Conservation (phyloP, 2,797 vertebrate species). For the Crenichthys baileyi region DNA sequence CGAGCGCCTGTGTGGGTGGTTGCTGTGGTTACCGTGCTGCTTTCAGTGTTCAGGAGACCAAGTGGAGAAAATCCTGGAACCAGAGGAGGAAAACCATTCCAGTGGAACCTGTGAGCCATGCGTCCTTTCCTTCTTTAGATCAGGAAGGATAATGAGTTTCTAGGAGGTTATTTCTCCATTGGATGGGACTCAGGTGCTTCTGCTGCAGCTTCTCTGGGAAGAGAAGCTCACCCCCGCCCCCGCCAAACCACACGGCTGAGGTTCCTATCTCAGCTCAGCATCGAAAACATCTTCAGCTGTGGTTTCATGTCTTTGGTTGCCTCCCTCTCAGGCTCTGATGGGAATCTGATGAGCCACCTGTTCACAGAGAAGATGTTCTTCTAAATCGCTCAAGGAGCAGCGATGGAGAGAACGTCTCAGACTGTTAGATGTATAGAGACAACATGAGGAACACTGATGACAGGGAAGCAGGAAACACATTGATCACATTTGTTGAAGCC, state of each 20-base stretch:
- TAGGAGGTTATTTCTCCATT: background rate
- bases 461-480: too few species aligned
- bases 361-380: slow-evolving; percentile 18
- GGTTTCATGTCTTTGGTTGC: slow-evolving; percentile 57
- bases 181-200: background rate
- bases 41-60: slow-evolving; percentile 25
- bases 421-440: background rate
- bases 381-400: slow-evolving; percentile 17
- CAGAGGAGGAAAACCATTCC: background rate
- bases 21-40: slow-evolving; percentile 54
- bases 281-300: slow-evolving; percentile 73
- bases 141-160: background rate
- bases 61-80: slow-evolving; percentile 14
- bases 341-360: slow-evolving; percentile 52
- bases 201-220: slow-evolving; percentile 25
- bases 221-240: slow-evolving; percentile 25
- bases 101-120: background rate
- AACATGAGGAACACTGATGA: background rate
- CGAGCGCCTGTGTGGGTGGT: slow-evolving; percentile 48
- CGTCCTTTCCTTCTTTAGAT: background rate
- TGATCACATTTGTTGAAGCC: too few species aligned
- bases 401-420: background rate
- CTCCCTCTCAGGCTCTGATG: slow-evolving; percentile 46
- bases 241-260: slow-evolving; percentile 58
- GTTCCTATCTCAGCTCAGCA: slow-evolving; percentile 65